phyloP scores from a whole-genome alignment of 2,888 invertebrate species.

The Drymonia ruficornis region DNA sequence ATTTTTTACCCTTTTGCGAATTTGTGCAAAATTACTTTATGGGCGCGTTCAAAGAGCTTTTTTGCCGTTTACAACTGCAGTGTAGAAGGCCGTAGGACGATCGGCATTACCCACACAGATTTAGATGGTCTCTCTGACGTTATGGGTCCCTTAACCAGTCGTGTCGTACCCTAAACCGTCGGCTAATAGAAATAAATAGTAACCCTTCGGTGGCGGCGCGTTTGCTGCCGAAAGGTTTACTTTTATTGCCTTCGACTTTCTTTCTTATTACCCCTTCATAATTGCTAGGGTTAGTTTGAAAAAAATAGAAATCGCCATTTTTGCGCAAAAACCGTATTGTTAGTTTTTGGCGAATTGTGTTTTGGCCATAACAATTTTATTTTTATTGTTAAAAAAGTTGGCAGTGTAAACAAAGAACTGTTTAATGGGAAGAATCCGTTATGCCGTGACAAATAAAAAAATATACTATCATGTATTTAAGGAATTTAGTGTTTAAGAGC shows the following conservation, averaged over 20 bases:
- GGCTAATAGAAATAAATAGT: constrained; percentile 77
- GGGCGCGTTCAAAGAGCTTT: constrained; percentile 68
- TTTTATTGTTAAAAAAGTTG: constrained; percentile 26
- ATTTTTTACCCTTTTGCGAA: constrained; percentile 81
- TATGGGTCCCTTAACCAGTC: constrained; percentile 54
- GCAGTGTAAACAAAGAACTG: constrained; percentile 22
- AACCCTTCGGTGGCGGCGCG: constrained; percentile 79
- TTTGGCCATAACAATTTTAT: constrained; percentile 42
- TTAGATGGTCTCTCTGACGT: constrained; percentile 47
- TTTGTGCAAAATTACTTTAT: constrained; percentile 84
- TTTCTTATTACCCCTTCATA: constrained; percentile 76
- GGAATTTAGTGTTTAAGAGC: no score
- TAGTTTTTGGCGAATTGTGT: constrained; percentile 47
- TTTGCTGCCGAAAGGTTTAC: constrained; percentile 80
- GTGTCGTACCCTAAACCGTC: constrained; percentile 64
- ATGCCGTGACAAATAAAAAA: neutral
- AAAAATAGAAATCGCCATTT: constrained; percentile 61
- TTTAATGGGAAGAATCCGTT: constrained; percentile 18
- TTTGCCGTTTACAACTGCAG: constrained; percentile 72
- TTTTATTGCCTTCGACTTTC: constrained; percentile 78
- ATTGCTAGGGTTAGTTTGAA: constrained; percentile 67
- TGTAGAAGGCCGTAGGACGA: constrained; percentile 49
- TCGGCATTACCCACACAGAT: constrained; percentile 50
- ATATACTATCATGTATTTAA: no score
- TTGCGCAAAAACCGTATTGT: constrained; percentile 61